phyloP scores from a whole-genome alignment of 1,140 invertebrate species.

The Druon quercuslanigerum region DNA sequence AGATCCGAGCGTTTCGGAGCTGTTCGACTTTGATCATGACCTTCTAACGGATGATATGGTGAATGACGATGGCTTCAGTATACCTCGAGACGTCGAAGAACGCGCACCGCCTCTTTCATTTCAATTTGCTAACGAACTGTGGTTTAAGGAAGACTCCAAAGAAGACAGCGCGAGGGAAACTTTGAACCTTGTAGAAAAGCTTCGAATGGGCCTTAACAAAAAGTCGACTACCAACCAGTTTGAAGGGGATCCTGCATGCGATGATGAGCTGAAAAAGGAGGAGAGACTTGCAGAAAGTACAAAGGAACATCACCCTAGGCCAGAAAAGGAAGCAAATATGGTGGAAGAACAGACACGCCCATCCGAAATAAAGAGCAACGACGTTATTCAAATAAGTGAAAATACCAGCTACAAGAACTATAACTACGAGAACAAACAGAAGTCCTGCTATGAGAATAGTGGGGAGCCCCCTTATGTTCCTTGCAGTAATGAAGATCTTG shows the following conservation, averaged over 20 bases:
- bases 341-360: constrained; percentile 5
- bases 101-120: constrained; percentile 78
- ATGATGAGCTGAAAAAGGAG: constrained; percentile 55
- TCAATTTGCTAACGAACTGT: constrained; percentile 80
- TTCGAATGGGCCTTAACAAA: constrained; percentile 81
- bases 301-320: constrained; percentile 31
- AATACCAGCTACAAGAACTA: constrained; percentile 45
- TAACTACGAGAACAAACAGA: constrained; percentile 64
- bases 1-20: constrained; percentile 77
- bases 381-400: constrained; percentile 42
- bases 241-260: constrained; percentile 63
- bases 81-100: constrained; percentile 79
- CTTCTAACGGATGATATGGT: constrained; percentile 79
- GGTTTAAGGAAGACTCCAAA: constrained; percentile 87
- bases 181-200: constrained; percentile 85
- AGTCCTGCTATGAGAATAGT: constrained; percentile 63
- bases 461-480: constrained; percentile 56
- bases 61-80: constrained; percentile 79
- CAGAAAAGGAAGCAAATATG: constrained; percentile 45
- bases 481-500: constrained; percentile 64
- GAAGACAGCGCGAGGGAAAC: constrained; percentile 86
- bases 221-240: constrained; percentile 77
- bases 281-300: constrained; percentile 38
- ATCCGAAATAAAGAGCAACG: constrained; percentile 7
- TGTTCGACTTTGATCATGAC: constrained; percentile 83